Percentiles rank a stretch among this genome's conserved stretches.
These are phyloP conservation scores for Dasypogon diadema DNA, from an alignment of 2,888 invertebrate genomes.

Conservation along the genomic window DNA sequence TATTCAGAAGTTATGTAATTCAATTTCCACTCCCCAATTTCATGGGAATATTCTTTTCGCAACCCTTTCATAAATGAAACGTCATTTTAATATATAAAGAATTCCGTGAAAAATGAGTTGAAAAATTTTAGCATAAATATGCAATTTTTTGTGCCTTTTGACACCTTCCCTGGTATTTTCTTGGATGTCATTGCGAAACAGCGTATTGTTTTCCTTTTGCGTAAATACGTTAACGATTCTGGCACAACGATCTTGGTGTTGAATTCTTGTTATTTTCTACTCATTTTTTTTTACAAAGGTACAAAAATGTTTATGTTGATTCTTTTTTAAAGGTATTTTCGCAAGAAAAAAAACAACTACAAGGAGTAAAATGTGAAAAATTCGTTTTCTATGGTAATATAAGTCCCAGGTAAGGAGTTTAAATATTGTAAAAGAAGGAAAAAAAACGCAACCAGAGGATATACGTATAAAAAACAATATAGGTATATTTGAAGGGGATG, in stretches of 20 bases:
- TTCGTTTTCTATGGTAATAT: constrained; percentile 38
- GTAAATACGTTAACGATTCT: constrained; percentile 21
- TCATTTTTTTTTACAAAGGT: too few species aligned
- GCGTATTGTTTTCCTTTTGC: not conserved
- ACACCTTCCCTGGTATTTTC: not conserved
- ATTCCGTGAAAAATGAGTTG: constrained; percentile 5
- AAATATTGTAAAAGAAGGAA: constrained; percentile 23
- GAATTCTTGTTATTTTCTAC: too few species aligned
- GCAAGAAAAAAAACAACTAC: not conserved
- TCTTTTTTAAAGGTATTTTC: not conserved
- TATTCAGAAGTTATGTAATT: too few species aligned
- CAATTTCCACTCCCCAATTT: too few species aligned
- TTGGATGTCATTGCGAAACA: too few species aligned
- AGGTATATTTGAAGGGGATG: too few species aligned
- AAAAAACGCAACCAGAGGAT: constrained; percentile 1
- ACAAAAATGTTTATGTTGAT: too few species aligned
- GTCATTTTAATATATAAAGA: constrained; percentile 21
- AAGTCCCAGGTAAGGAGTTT: constrained; percentile 1
- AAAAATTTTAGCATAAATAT: constrained; percentile 20
- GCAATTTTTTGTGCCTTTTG: constrained; percentile 25
- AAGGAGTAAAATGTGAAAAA: constrained; percentile 29
- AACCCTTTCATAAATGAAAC: constrained; percentile 18
- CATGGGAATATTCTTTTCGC: too few species aligned
- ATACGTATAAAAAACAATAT: too few species aligned
- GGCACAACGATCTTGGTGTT: constrained; percentile 4